Evolutionary conservation across 2,797 vertebrate species (phyloP).

Genomic region (Tachyglossus aculeatus): DNA sequence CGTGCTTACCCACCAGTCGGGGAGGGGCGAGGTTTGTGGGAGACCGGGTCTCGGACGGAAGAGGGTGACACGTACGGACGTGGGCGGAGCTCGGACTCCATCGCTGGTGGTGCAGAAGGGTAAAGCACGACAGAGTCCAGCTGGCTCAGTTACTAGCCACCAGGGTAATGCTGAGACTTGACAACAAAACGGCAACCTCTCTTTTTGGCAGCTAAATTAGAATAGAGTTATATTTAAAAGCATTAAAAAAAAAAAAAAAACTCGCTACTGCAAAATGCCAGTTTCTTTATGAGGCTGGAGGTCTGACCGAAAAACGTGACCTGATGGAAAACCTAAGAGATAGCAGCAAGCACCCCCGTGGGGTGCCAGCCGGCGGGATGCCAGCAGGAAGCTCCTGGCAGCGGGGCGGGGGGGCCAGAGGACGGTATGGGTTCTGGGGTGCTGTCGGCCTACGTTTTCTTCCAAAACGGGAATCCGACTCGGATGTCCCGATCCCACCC

Average conservation of each 20-base stretch:
- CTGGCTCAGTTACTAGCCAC: conserved; percentile 10
- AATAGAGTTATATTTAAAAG: conserved; percentile 56
- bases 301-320: conserved; percentile 62
- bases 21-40: background rate
- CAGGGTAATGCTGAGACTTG: background rate
- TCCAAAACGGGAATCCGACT: background rate
- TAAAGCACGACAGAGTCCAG: background rate
- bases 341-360: conserved; percentile 53
- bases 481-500: background rate
- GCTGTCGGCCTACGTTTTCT: background rate
- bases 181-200: conserved; percentile 29
- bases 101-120: background rate
- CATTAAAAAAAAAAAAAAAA: conserved; percentile 70
- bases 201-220: conserved; percentile 52
- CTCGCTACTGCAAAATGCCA: conserved; percentile 61
- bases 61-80: background rate
- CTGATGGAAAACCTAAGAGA: conserved; percentile 41
- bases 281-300: conserved; percentile 56
- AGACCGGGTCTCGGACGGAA: background rate
- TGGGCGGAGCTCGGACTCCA: background rate
- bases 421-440: background rate
- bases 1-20: background rate
- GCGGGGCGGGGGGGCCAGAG: background rate
- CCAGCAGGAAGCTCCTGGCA: conserved; percentile 20
- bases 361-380: conserved; percentile 1